Evolutionary conservation across 2,113 vertebrate species (phyloP).

Genomic region (Podarcis muralis): DNA sequence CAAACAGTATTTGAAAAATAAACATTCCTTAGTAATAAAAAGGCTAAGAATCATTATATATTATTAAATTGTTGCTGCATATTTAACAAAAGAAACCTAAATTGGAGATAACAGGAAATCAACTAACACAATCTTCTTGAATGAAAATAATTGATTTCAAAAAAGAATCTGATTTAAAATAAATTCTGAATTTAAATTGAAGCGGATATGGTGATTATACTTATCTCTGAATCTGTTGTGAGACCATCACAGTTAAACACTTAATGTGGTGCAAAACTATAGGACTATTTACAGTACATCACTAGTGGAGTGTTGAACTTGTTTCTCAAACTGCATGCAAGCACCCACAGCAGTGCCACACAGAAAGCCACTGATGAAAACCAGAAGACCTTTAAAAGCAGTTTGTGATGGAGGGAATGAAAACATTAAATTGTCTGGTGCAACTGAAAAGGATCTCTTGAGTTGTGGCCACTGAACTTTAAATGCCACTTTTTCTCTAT

Average conservation of each 20-base stretch:
- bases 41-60: background rate
- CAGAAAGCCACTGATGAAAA: background rate
- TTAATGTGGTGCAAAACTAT: background rate
- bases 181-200: background rate
- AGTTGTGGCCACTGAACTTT: background rate
- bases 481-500: background rate
- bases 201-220: background rate
- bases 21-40: background rate
- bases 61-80: background rate
- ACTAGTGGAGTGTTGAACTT: background rate
- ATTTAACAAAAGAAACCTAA: background rate
- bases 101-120: background rate
- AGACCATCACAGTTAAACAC: background rate
- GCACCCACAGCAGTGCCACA: background rate
- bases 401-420: background rate
- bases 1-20: too few relatives aligned
- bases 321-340: background rate
- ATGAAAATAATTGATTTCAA: background rate
- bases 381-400: background rate
- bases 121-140: background rate
- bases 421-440: background rate
- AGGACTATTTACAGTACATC: background rate
- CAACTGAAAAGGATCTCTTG: background rate
- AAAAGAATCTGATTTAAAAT: background rate
- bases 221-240: background rate